Base-by-base conservation (phyloP, 2,888 invertebrate species). In the Malthinus flaveolus region DNA sequence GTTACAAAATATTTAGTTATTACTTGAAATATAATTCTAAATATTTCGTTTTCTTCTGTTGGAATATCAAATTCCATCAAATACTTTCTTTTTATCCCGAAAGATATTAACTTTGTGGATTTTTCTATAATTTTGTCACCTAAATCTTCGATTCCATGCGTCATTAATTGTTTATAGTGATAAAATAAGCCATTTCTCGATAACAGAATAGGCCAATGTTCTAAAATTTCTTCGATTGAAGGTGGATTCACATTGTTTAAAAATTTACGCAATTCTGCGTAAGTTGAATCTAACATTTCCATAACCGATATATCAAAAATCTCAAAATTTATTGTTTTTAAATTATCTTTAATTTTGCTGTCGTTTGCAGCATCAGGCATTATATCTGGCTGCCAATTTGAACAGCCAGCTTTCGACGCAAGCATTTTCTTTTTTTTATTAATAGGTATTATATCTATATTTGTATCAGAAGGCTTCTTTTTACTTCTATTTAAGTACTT, bases 361-460 rank as follows among this genome's bases (percentile, higher is more conserved):
- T 9, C 9, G 3, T 34, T 34, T 34, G 3, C 34, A 34, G 3
- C 34, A 34, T 23, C 23, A 23, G 23, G 23, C 5, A 34, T 3
- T 6, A 33, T 33, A 10, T 34, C 34, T 5, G 34, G 34, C 7
- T 34, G 34, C 58, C 58, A 57, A 32, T 53, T 35, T 23, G 36
- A 12, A 32, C 58, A 53, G 8, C 58, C 58, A 23, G 61, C 56
- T 32, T 46, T 54, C 32, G 32, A 7, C 10, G 9, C 7, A 5
- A 8, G 8, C 13, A 48, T 49, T 51, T 11, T n/a, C 11, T 33
- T 48, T 48, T 49, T 51, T 32, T 34, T 31, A 9, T 10, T 10
- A 3, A 34, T n/a, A 34, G 34, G n/a, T n/a, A n/a, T n/a, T n/a
- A n/a, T n/a, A n/a, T n/a, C n/a, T 1, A 34, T 6, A 6, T 34